Percentiles rank a stretch among this genome's conserved stretches.
phyloP scores from a whole-genome alignment of 1,140 invertebrate genomes.

The Chrysopa pallens region DNA sequence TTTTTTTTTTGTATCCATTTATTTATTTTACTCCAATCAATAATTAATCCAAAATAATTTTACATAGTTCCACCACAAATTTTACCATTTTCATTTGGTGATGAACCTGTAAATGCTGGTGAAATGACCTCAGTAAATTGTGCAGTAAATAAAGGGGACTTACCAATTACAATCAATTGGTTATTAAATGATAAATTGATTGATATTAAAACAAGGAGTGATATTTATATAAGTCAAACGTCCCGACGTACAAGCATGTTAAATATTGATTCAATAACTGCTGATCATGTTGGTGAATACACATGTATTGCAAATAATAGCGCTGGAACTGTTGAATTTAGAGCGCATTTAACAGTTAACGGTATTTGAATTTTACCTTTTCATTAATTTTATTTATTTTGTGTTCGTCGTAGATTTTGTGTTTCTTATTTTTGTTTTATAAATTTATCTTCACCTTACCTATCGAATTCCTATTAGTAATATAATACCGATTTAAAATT shows the following conservation, averaged over 20 bases:
- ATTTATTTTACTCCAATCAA: no score
- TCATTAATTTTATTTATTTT: no score
- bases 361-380: slow-evolving; percentile 25
- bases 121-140: slow-evolving; percentile 59
- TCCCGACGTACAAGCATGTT: slow-evolving; percentile 44
- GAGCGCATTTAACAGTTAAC: slow-evolving; percentile 50
- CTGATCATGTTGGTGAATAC: slow-evolving; percentile 45
- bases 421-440: neutral
- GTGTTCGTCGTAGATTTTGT: no score
- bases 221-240: slow-evolving; percentile 39
- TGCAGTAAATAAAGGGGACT: slow-evolving; percentile 57
- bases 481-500: no score
- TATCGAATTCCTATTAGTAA: no score
- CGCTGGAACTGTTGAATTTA: slow-evolving; percentile 48
- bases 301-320: slow-evolving; percentile 54
- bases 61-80: slow-evolving; percentile 54
- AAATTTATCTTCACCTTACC: no score
- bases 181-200: slow-evolving; percentile 49
- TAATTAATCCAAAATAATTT: neutral
- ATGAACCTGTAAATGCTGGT: slow-evolving; percentile 61
- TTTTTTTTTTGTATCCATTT: no score
- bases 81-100: slow-evolving; percentile 56
- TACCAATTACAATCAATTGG: slow-evolving; percentile 58
- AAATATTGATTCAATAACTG: slow-evolving; percentile 52
- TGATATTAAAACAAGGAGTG: slow-evolving; percentile 27